These are phyloP conservation scores for Cecidostiba fungosa DNA, from an alignment of 2,888 invertebrate species.

Conservation along the genomic window DNA sequence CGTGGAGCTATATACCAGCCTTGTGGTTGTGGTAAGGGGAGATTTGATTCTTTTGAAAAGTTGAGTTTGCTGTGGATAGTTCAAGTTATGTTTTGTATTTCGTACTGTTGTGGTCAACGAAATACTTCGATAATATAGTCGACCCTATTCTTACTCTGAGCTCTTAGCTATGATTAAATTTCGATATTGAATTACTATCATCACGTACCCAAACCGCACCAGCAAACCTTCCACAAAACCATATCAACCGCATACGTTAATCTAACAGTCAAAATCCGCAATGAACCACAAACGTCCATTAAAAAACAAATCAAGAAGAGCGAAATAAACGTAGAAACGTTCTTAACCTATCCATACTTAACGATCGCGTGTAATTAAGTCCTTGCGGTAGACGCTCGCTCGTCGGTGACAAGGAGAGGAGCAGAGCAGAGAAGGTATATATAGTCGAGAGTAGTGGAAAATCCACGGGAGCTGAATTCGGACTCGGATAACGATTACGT, in stretches of 20 bases:
- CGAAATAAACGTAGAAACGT: constrained; percentile 13
- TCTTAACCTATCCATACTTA: constrained; percentile 32
- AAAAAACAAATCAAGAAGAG: background rate
- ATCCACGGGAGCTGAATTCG: constrained; percentile 43
- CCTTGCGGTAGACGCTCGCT: background rate
- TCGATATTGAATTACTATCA: too few relatives aligned
- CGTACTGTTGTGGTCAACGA: too few relatives aligned
- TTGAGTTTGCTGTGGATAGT: background rate
- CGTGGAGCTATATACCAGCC: background rate
- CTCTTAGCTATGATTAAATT: background rate
- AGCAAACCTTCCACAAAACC: too few relatives aligned
- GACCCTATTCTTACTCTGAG: too few relatives aligned
- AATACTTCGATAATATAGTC: too few relatives aligned
- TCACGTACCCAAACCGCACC: too few relatives aligned
- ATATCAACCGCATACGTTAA: too few relatives aligned
- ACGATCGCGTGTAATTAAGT: constrained; percentile 45
- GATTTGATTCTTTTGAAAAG: background rate
- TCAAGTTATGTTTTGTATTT: too few relatives aligned
- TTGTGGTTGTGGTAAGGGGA: background rate
- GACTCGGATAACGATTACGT: constrained; percentile 58
- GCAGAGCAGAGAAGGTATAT: background rate
- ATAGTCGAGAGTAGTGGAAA: constrained; percentile 7
- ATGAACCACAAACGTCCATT: background rate
- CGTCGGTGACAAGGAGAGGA: background rate
- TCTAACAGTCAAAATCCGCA: background rate